Base-by-base conservation (phyloP, 2,888 invertebrate species). In the Trissonchulus latispiculum region DNA sequence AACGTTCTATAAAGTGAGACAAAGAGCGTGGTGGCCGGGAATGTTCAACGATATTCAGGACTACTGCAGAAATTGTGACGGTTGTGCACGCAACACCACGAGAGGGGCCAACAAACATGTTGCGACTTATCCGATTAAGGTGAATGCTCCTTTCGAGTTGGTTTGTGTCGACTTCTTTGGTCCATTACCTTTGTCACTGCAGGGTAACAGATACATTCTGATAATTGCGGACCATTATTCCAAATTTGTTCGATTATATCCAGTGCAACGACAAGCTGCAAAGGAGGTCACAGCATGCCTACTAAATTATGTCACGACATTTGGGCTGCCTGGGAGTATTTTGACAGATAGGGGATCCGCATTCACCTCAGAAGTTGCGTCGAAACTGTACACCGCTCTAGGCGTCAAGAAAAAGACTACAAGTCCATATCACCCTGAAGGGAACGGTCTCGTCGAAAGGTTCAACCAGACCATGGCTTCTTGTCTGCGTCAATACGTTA, bases 361-460 rank as follows among this genome's bases (percentile, higher is more conserved):
- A 33, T 79, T 78, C 61, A n/a, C 69, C 1, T 74, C 75, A 0
- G 74, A 73, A 32, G 23, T 78, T 31, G 62, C 77, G n/a, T 61
- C 67, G 48, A 70, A 74, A 36, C 32, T 77, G 15, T 29, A 71
- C 1, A n/a, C 35, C 8, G 36, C 33, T 0, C 3, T 77, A 28
- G 75, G 74, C 48, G 73, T 18, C 75, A 2, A 15, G 8, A 71
- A 77, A 62, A 61, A 48, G 1, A 76, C 72, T 28, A 78, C 78
- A 18, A 72, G 75, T 1, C 72, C 76, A 0, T 78, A 75, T 71
- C 73, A 76, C 2, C 78, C 78, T 0, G 48, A 75, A 23, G 36
- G 36, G 0, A 78, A 80, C 61, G 79, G 79, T 0, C 36, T 78
- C 1, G 74, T 74, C 0, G 80, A 80, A 73, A 59, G 76, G 2